Conservation (phyloP, 2,113 vertebrate genomes). For the Erpornis zantholeuca region DNA sequence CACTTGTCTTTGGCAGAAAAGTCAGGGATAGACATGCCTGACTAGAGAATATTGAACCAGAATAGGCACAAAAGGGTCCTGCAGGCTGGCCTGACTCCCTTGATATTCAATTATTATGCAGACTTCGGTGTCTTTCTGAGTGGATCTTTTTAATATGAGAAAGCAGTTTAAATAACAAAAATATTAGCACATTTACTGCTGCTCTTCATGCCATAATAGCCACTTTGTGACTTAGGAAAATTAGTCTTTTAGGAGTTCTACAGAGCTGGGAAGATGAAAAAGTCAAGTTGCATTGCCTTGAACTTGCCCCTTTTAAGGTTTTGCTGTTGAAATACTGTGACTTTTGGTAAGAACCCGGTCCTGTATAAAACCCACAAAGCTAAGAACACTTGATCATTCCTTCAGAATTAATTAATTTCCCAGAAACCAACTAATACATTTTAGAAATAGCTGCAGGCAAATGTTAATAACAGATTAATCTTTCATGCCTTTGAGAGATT, state of each 20-base stretch:
- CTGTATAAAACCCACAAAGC: not conserved
- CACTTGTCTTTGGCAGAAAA: not conserved
- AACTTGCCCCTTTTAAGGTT: not conserved
- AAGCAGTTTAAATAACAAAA: not conserved
- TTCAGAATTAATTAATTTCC: slow-evolving; percentile 59
- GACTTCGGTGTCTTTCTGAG: not conserved
- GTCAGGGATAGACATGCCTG: not conserved
- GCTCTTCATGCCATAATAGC: not conserved
- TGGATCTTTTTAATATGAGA: not conserved
- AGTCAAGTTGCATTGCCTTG: slow-evolving; percentile 1
- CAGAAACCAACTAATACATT: slow-evolving; percentile 33
- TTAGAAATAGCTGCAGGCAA: slow-evolving; percentile 47
- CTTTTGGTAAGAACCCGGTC: not conserved
- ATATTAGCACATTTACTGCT: not conserved
- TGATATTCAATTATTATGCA: not conserved
- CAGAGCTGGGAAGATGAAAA: not conserved
- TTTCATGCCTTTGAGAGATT: slow-evolving; percentile 30
- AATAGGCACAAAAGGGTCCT: not conserved
- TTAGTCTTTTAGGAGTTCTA: not conserved
- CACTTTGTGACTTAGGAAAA: not conserved
- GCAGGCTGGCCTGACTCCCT: not conserved
- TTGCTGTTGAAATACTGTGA: not conserved
- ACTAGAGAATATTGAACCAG: not conserved
- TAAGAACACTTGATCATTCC: slow-evolving; percentile 26
- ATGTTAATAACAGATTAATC: slow-evolving; percentile 57